A percentile compares a stretch with the other conserved stretches of the same genome.
Conservation (phyloP, 1,140 invertebrate species). For the Saccostrea echinata region DNA sequence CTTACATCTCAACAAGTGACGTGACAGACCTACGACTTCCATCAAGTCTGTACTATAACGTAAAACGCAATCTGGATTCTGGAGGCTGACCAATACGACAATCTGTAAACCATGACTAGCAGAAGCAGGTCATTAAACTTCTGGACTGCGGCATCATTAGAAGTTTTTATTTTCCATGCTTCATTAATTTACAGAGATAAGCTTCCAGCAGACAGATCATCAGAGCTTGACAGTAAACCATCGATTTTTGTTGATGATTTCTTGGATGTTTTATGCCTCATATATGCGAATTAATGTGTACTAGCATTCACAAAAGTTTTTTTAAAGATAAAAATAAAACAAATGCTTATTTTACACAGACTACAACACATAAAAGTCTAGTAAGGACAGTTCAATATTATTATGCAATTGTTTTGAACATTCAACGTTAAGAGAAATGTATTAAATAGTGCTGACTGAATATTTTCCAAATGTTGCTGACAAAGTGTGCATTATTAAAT, state of each 20-base stretch:
- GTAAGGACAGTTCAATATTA: background rate
- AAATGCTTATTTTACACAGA: too few relatives aligned
- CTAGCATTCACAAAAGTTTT: too few relatives aligned
- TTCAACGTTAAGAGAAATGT: background rate
- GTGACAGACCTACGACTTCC: background rate
- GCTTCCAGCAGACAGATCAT: conserved; percentile 15
- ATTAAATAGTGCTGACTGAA: background rate
- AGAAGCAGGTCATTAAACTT: conserved; percentile 10
- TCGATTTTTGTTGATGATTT: conserved; percentile 26
- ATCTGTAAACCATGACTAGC: background rate
- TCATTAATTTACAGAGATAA: conserved; percentile 27
- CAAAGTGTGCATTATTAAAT: background rate
- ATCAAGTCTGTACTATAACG: background rate
- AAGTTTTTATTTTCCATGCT: conserved; percentile 37
- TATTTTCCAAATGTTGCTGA: background rate
- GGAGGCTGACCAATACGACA: conserved; percentile 4
- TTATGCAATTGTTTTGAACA: background rate
- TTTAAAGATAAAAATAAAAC: too few relatives aligned
- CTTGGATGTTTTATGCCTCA: background rate
- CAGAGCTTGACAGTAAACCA: background rate
- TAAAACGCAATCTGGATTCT: background rate
- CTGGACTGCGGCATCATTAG: background rate
- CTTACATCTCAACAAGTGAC: conserved; percentile 10
- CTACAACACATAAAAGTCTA: too few relatives aligned
- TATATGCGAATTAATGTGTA: background rate